Base-by-base conservation (phyloP, 2,113 vertebrate genomes). In the Lophotis ruficrista region DNA sequence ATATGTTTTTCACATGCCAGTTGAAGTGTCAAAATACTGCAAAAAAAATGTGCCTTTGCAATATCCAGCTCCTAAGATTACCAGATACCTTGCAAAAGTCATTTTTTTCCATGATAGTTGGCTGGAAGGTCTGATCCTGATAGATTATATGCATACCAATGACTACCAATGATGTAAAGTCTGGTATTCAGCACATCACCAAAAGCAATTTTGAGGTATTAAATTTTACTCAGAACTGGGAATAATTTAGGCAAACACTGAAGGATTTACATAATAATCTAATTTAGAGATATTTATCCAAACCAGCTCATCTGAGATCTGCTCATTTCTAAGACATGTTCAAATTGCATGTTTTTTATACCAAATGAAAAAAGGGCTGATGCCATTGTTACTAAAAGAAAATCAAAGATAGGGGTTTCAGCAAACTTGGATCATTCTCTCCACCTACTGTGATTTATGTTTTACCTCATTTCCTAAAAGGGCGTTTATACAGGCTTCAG, bases 391-490 rank as follows among this genome's bases (percentile, higher is more conserved):
- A n/a, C 21, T 41, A 51, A 89, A 89, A 85, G 57, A 72, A 92
- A 73, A 79, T 18, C 27, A 73, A 81, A 79, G 47, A 45, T 1
- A 65, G 25, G n/a, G 57, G 17, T 69, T 91, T 31, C 51, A 58
- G 33, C 35, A 76, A 58, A 57, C 43, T 50, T 30, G 25, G 23
- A 45, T 68, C 48, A 50, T 90, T 91, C 15, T 72, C 62, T 88
- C 61, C 84, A 60, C 53, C 37, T 62, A 27, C 18, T 31, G 12
- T 31, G 64, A 61, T 66, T 68, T 62, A 9, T 91, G 54, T 93
- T 87, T 99, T 98, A 98, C 98, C 98, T 98, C 97, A 93, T 98
- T 98, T 98, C 98, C 98, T 97, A 98, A 98, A 94, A 98, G 98
- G 83, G 97, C 97, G 45, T 98, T 98, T 93, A 98, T 97, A 79